These are phyloP conservation scores for Sarcophilus harrisii DNA, from an alignment of 2,797 vertebrate species.

Conservation along the genomic window DNA sequence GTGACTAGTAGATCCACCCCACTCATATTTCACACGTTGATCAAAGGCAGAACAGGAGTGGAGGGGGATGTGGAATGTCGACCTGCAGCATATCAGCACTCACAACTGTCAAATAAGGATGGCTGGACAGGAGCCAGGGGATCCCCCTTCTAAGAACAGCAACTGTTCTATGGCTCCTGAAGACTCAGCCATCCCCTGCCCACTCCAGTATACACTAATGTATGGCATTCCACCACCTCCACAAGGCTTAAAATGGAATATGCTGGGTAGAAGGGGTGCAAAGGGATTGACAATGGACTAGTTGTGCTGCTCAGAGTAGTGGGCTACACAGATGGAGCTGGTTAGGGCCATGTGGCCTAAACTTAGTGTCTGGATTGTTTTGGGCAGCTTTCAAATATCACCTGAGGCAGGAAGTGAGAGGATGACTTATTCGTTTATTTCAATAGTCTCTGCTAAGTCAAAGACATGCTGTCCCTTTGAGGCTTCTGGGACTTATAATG, in stretches of 20 bases:
- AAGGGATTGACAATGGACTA: conserved; percentile 44
- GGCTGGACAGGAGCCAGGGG: conserved; percentile 77
- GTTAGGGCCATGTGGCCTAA: conserved; percentile 60
- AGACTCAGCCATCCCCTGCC: background rate
- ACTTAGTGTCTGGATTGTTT: conserved; percentile 66
- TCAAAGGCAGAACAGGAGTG: conserved; percentile 58
- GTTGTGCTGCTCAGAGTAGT: conserved; percentile 44
- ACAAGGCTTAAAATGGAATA: conserved; percentile 62
- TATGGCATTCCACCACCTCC: conserved; percentile 54
- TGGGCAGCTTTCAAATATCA: conserved; percentile 71
- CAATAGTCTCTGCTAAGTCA: conserved; percentile 62
- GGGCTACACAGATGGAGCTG: conserved; percentile 42
- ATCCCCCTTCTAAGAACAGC: conserved; percentile 70
- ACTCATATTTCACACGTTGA: conserved; percentile 81
- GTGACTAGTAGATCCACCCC: conserved; percentile 75
- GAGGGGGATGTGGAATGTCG: background rate
- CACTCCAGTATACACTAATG: conserved; percentile 22
- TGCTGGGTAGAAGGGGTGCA: background rate
- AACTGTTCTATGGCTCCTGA: conserved; percentile 64
- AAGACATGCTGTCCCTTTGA: conserved; percentile 70
- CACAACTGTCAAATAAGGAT: conserved; percentile 66
- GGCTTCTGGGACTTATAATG: conserved; percentile 73
- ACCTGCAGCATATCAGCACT: conserved; percentile 66
- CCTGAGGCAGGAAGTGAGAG: background rate
- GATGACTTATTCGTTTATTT: conserved; percentile 60